Evolutionary conservation across 2,113 vertebrate genomes (phyloP), one percentile per base, ranked within the genome.

Genomic region (Pandion haliaetus): DNA sequence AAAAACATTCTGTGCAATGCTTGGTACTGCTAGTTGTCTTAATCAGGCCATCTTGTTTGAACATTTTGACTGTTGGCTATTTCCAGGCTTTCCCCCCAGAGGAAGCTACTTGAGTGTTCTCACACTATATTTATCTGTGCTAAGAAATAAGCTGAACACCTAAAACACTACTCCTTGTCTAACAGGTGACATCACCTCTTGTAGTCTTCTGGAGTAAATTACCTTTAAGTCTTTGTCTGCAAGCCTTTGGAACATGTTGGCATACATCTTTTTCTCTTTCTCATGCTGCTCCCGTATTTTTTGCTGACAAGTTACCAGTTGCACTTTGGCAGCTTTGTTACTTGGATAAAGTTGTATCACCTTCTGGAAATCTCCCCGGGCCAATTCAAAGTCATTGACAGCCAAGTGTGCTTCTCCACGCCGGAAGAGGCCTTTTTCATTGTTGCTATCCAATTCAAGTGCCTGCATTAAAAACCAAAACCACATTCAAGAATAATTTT

Each of bases 231-330:
- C 99, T 78, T 98, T 98, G 93, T 99, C 99, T 29, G 99, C 99
- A 80, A 99, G 98, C 96, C 99, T 99, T 96, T 99, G 98, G 95
- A 99, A 99, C 99, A 99, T 99, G 97, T 99, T 99, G 95, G 99
- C 99, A 0, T 99, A 99, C 84, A 99, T 99, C 94, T 98, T 99
- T 72, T 99, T 99, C 96, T 99, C 99, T 82, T 99, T 99, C 78
- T 99, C 99, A 2, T 99, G 99, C 97, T 99, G 99, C 96, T 98
- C 99, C 79, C 99, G 98, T 59, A 99, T 98, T 42, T 98, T 98
- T 89, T 99, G 99, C 97, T 99, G 99, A 97, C 99, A 99, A 50
- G 98, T 87, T 5, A 95, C 89, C 95, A 99, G 98, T 90, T 99
- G 99, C 70, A 98, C 98, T 97, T 99, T 99, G 69, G 99, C 99